Evolutionary conservation across 2,113 vertebrate genomes (phyloP), one percentile per base, ranked within the genome.

Genomic region (Phylloscopus trochilus): DNA sequence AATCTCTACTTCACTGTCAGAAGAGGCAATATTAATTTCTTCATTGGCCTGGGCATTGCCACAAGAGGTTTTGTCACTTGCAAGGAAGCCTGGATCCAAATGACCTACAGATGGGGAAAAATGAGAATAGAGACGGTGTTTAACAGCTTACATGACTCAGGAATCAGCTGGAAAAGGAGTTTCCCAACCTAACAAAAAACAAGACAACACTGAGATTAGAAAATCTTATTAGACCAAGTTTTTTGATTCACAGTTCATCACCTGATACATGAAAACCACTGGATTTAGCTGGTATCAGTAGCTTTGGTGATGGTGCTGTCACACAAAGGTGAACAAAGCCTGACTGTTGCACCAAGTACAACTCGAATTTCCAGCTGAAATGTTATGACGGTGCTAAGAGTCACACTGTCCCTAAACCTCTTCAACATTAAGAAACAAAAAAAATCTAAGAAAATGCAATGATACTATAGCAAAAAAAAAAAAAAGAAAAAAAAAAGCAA

Each of bases 1-100:
- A 79, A 99, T 99, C 97, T 99, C 99, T 96, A 99, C 99, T 97
- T 99, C 99, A 0, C 99, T 99, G 94, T 99, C 99, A 14, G 99
- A 99, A 92, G 99, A 99, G 28, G 98, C 97, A 35, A 99, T 98
- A 80, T 98, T 98, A 93, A 99, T 99, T 98, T 99, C 98, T 97
- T 98, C 98, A 94, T 98, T 99, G 96, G 97, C 97, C 67, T 98
- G 98, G 79, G 96, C 96, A 64, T 96, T 97, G 84, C 97, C 93
- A 86, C 95, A 84, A 68, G 97, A 92, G 35, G 92, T 95, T 95
- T 97, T 97, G 81, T 98, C 98, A 96, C 98, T 97, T 94, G 97
- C 95, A 92, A 98, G 97, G 91, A 98, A 98, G 87, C 97, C 97
- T 88, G 98, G 96, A 96, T 99, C 98, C 97, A 98, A 95, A 76